Evolutionary conservation across 2,888 invertebrate genomes (phyloP).

Genomic region (Mesorhabditis belari): DNA sequence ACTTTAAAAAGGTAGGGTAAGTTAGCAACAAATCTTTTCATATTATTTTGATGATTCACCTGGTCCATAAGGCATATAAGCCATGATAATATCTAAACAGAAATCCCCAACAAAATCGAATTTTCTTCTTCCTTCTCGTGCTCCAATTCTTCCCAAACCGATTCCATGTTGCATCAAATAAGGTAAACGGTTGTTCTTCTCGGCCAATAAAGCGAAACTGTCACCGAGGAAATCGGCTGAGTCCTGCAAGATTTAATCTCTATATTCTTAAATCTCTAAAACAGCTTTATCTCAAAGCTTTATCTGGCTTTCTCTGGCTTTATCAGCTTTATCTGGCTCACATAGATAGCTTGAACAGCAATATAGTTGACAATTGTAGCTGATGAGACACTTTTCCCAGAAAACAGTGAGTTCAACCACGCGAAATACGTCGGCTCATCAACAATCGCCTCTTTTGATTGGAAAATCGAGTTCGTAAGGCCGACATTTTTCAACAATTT

Average conservation of each 20-base stretch:
- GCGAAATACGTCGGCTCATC: slow-evolving; percentile 40
- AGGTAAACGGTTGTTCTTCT: slow-evolving; percentile 18
- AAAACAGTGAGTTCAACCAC: slow-evolving; percentile 36
- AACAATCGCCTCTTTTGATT: slow-evolving; percentile 21
- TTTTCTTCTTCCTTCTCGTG: slow-evolving; percentile 14
- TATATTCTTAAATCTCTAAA: not conserved
- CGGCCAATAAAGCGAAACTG: slow-evolving; percentile 4
- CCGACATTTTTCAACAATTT: not conserved
- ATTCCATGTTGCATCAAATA: slow-evolving; percentile 18
- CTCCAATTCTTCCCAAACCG: slow-evolving; percentile 22
- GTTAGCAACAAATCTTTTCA: too few species aligned
- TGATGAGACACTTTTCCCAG: slow-evolving; percentile 10
- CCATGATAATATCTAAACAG: slow-evolving; percentile 31
- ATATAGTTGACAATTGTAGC: slow-evolving; percentile 37
- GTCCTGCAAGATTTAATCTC: slow-evolving; percentile 8
- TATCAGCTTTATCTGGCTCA: too few species aligned
- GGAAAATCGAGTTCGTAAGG: not conserved
- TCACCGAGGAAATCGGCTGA: slow-evolving; percentile 21
- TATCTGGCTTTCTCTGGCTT: too few species aligned
- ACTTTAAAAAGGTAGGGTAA: too few species aligned
- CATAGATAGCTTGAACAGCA: slow-evolving; percentile 9
- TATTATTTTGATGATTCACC: slow-evolving; percentile 7
- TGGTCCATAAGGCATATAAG: slow-evolving; percentile 44
- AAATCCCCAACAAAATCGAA: slow-evolving; percentile 10
- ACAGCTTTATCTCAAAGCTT: too few species aligned